Evolutionary conservation across 2,113 vertebrate species (phyloP), one percentile per base, ranked within the genome.

Genomic region (Cheilinus undulatus): DNA sequence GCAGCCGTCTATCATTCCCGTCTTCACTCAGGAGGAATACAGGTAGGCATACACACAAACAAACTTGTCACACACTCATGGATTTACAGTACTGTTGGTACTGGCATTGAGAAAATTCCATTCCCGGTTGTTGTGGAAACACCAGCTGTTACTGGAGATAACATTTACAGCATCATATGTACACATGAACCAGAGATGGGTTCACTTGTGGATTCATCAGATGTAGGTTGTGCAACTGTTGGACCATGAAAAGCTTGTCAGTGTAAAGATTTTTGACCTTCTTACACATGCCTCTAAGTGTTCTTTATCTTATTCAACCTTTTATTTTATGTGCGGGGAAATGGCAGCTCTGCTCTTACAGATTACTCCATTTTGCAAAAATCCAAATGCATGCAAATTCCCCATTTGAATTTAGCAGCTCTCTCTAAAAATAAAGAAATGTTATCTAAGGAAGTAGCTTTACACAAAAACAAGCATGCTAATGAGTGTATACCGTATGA

Each of bases 1-100:
- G 67, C 98, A 99, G 87, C 98, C 97, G 14, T 99, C 97, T 26
- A 92, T 96, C 80, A 99, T 99, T 69, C 98, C 98, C 13, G 92
- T 96, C 8, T 99, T 99, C 82, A 97, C 96, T 0, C 96, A 94
- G 77, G 98, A 98, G 1, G 97, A 99, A 53, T 99, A 98, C 91
- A 96, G 96, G 98, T 98, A 94, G 0, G 7, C 46, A 46, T 42
- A 14, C 48, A 42, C 36, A 32, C 40, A 50, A n/a, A n/a, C n/a
- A n/a, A n/a, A n/a, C n/a, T n/a, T 49, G 43, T 38, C 46, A 63
- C 30, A 22, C 5, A 9, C 5, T 17, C 67, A 28, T 19, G 45
- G n/a, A n/a, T n/a, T n/a, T 40, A 32, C 10, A n/a, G 14, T 9
- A 5, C 22, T n/a, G 20, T 28, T 7, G 8, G 2, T 52, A 3